These are phyloP conservation scores for Rissa tridactyla DNA, from an alignment of 2,113 vertebrate species.

Conservation along the genomic window DNA sequence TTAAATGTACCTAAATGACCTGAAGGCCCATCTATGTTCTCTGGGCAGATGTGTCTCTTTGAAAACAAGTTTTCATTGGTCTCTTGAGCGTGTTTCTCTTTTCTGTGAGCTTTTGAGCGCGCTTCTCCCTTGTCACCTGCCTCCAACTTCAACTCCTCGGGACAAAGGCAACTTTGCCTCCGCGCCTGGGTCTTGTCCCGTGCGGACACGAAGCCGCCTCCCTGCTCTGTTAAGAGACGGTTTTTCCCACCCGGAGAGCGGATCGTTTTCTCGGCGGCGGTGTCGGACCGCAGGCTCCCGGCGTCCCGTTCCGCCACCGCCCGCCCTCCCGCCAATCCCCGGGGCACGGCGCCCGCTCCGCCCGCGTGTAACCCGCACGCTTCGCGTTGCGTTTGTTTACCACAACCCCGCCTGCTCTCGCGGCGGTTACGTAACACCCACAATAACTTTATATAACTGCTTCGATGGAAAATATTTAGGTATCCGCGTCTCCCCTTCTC, in stretches of 20 bases:
- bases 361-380: rapidly evolving
- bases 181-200: rapidly evolving
- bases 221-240: rapidly evolving
- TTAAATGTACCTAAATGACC: neutral
- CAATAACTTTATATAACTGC: neutral
- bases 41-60: neutral
- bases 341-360: too few species aligned
- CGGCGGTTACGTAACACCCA: neutral
- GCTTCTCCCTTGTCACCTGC: neutral
- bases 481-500: neutral
- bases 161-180: rapidly evolving
- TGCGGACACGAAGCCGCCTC: rapidly evolving
- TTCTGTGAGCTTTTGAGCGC: rapidly evolving
- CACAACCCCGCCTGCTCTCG: neutral
- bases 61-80: too few species aligned
- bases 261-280: rapidly evolving
- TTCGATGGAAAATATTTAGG: neutral
- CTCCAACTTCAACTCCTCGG: neutral
- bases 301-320: neutral
- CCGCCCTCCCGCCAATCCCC: too few species aligned
- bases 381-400: rapidly evolving
- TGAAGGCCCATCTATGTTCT: rapidly evolving
- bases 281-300: neutral
- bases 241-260: neutral
- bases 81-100: neutral